Base-by-base conservation (phyloP, 2,888 invertebrate genomes). In the Ectemnius lituratus region DNA sequence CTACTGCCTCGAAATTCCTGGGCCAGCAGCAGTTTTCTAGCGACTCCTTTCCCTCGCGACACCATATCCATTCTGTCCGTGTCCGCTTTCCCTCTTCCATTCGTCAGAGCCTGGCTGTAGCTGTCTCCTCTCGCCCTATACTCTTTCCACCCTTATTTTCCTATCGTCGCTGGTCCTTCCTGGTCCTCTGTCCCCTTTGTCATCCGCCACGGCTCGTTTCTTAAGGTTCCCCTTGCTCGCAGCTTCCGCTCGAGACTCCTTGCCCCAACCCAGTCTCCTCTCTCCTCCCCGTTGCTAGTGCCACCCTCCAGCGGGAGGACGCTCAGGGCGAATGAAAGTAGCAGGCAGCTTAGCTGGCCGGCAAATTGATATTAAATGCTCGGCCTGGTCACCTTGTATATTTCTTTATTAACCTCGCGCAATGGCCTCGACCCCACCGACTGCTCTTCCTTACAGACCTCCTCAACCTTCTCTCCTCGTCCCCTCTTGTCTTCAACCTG, bases 351-450 rank as follows among this genome's bases (percentile, higher is more conserved):
- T n/a, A 8, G 46, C 74, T 72, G 82, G 73, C 67, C 78, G 83
- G 87, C 88, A 89, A 89, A 89, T 89, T 89, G 89, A 88, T 88
- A 88, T 88, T 88, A 88, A 89, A 88, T 87, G 88, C 87, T 85
- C 78, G 85, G 85, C 85, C 82, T 86, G 88, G 86, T 87, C 88
- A 87, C 87, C 88, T 88, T 87, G 87, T 88, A 87, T 89, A 89
- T 89, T 87, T 88, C 88, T 88, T 88, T 88, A 88, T 88, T 88
- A 88, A 88, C 88, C 86, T 76, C 73, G 75, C 71, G 75, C 73
- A 82, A 82, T 80, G 84, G 76, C 65, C 65, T 58, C 59, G 56
- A 68, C 70, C 75, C 70, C 64, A 57, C 59, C 63, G 67, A 61
- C 76, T 74, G 37, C 69, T 79, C 75, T 84, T 82, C 46, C 77